Percentiles rank a stretch among this genome's conserved stretches.
These are phyloP conservation scores for Metopolophium dirhodum DNA, from an alignment of 1,140 invertebrate genomes.

Conservation along the genomic window DNA sequence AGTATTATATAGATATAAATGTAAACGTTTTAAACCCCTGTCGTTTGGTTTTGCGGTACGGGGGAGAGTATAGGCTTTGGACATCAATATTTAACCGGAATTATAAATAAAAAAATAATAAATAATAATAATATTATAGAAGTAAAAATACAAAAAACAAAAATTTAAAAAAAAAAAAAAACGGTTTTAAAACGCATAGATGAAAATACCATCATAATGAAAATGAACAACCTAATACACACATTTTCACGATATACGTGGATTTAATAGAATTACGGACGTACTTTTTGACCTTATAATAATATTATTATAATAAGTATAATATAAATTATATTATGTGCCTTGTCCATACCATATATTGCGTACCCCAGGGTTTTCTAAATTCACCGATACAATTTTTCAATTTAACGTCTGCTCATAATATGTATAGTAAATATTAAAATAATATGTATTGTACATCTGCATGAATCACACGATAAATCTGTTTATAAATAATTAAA, in stretches of 20 bases:
- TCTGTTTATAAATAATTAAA: neutral
- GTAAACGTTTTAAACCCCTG: slow-evolving; percentile 24
- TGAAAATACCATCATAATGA: neutral
- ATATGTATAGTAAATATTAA: too few relatives aligned
- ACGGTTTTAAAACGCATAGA: neutral
- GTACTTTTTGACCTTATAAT: neutral
- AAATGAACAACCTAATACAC: neutral
- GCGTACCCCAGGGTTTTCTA: too few relatives aligned
- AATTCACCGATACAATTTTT: neutral
- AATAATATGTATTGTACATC: too few relatives aligned
- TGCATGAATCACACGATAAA: too few relatives aligned
- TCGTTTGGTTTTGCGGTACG: neutral
- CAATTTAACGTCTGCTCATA: neutral
- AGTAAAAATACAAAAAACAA: neutral
- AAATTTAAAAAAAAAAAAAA: neutral
- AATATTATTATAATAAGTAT: too few relatives aligned
- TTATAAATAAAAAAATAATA: slow-evolving; percentile 4
- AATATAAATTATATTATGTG: too few relatives aligned
- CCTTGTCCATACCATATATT: too few relatives aligned
- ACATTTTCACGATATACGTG: neutral
- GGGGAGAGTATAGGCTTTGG: neutral
- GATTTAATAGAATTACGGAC: neutral
- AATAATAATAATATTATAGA: neutral
- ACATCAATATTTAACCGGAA: slow-evolving; percentile 42
- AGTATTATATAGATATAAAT: slow-evolving; percentile 13